Percentiles rank a stretch among this genome's conserved stretches.
Conservation (phyloP, 2,888 invertebrate species). For the Lasiommata megera region DNA sequence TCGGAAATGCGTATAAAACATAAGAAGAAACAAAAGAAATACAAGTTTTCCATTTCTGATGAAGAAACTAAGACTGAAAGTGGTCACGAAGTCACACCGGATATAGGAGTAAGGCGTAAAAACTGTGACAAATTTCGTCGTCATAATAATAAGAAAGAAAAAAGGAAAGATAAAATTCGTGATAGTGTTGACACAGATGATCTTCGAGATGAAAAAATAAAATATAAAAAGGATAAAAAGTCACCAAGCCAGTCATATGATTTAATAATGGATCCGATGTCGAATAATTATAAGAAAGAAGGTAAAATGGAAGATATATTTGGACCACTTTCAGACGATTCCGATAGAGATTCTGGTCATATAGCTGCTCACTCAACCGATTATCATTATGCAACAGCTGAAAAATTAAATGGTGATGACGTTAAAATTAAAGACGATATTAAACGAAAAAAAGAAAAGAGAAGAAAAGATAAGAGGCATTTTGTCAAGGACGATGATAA, state of each 20-base stretch:
- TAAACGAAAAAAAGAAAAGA: constrained; percentile 83
- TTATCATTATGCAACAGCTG: constrained; percentile 21
- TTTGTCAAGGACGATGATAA: constrained; percentile 86
- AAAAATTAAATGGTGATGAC: constrained; percentile 45
- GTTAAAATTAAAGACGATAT: constrained; percentile 69
- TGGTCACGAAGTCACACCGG: constrained; percentile 45
- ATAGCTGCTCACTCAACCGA: not conserved
- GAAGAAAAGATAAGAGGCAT: constrained; percentile 83
- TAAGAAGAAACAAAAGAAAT: constrained; percentile 91
- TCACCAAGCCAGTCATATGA: constrained; percentile 50
- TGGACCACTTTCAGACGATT: constrained; percentile 91
- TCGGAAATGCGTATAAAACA: constrained; percentile 87
- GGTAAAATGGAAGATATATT: constrained; percentile 94
- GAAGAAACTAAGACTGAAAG: constrained; percentile 73
- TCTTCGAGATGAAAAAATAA: constrained; percentile 76
- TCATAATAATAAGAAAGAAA: constrained; percentile 81
- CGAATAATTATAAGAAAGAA: constrained; percentile 81
- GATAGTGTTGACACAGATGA: constrained; percentile 74
- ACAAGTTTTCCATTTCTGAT: constrained; percentile 84
- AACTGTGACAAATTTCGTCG: constrained; percentile 77
- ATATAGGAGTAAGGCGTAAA: constrained; percentile 60
- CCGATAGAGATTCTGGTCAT: constrained; percentile 57
- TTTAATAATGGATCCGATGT: constrained; percentile 45
- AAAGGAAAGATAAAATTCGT: constrained; percentile 80
- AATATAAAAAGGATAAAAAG: constrained; percentile 82